Base-by-base conservation (phyloP, 1,140 invertebrate genomes). In the Aphis gossypii region DNA sequence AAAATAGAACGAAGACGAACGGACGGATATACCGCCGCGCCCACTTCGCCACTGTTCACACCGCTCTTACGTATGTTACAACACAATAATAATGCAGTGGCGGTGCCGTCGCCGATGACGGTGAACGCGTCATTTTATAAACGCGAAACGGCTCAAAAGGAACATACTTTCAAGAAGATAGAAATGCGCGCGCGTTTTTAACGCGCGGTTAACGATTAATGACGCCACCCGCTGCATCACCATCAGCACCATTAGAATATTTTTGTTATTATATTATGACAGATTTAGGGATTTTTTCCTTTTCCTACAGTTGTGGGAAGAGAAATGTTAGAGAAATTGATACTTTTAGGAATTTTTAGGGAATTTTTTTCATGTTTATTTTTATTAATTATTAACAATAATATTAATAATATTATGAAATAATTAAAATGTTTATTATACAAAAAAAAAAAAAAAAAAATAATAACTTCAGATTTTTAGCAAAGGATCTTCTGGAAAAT, bases 1-100 rank as follows among this genome's bases (percentile, higher is more conserved):
- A 51, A 93, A 93, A 93, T 93, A 93, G 92, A 93, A 93, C 46
- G 76, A 92, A 83, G 44, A 92, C 82, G 92, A 86, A 93, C 82
- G 38, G 92, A 93, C 84, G 60, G 60, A 76, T 89, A 68, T 90
- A 90, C 48, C 38, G n/a, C 68, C 82, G 48, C 82, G 35, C 82
- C 76, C 46, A 93, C 82, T 56, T 86, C n/a, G 46, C 90, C 35
- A 11, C 60, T 83, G 90, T 90, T 90, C 23, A 20, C n/a, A 41
- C 54, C 51, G 21, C 38, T 41, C 88, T n/a, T 46, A 76, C 68
- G 46, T n/a, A 91, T 76, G 18, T 48, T 48, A 48, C 48, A 48
- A 44, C 23, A 46, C 60, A 76, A 76, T 76, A 76, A 76, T 76
- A 76, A 76, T n/a, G 60, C 30, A 76, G 60, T 76, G 60, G 60